phyloP scores from a whole-genome alignment of 2,888 invertebrate species.

The Drosophila infuscata region DNA sequence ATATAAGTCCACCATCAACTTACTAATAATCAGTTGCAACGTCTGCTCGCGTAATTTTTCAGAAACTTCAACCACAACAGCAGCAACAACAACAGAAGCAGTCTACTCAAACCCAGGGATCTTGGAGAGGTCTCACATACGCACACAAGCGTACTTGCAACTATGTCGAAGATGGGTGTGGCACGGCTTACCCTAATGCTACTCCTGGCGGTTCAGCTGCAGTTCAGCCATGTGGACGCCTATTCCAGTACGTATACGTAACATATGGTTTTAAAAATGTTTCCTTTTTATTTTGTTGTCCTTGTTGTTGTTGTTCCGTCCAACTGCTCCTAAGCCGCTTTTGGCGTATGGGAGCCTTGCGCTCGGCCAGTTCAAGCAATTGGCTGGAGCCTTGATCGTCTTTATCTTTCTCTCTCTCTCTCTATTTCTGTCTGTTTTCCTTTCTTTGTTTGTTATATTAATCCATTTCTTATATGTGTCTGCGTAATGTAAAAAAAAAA shows the following conservation, averaged over 20 bases:
- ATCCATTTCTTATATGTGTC: slow-evolving; percentile 11
- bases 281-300: slow-evolving; percentile 9
- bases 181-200: slow-evolving; percentile 44
- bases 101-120: neutral
- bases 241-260: slow-evolving; percentile 84
- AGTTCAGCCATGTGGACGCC: slow-evolving; percentile 81
- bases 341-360: slow-evolving; percentile 6
- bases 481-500: slow-evolving; percentile 20
- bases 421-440: slow-evolving; percentile 12
- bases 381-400: neutral
- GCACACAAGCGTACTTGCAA: slow-evolving; percentile 7
- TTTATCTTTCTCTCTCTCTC: slow-evolving; percentile 7
- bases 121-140: slow-evolving; percentile 4
- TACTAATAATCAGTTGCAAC: slow-evolving; percentile 5
- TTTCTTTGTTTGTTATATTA: slow-evolving; percentile 4
- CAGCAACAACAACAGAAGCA: slow-evolving; percentile 19
- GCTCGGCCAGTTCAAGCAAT: neutral
- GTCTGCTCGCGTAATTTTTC: slow-evolving; percentile 16
- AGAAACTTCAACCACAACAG: slow-evolving; percentile 16
- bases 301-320: slow-evolving; percentile 22
- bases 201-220: slow-evolving; percentile 64
- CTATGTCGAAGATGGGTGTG: slow-evolving; percentile 47
- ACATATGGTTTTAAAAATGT: slow-evolving; percentile 15
- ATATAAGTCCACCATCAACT: slow-evolving; percentile 22
- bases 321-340: neutral